Conservation (phyloP, 37 sponge, comb jelly and placozoan species). For the Tethya wilhelma region DNA sequence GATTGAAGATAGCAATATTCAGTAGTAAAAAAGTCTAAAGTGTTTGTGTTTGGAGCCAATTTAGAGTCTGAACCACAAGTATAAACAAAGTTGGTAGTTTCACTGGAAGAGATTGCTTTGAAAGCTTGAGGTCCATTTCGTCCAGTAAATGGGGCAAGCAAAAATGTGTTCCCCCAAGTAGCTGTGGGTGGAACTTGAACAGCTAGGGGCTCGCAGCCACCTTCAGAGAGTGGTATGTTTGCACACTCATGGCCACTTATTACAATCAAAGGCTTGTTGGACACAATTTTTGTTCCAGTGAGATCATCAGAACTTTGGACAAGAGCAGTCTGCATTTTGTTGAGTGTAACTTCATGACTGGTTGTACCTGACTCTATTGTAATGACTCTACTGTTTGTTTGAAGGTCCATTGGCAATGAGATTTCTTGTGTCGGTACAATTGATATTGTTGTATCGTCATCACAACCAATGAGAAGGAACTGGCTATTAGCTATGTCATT, state of each 20-base stretch:
- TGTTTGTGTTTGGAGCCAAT: neutral
- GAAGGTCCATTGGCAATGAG: neutral
- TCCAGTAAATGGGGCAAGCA: constrained; percentile 12
- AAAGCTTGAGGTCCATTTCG: constrained; percentile 1
- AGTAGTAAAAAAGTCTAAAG: neutral
- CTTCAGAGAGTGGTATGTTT: neutral
- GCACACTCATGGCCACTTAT: constrained; percentile 30
- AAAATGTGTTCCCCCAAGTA: constrained; percentile 16
- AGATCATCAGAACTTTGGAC: constrained; percentile 13
- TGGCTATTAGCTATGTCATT: constrained; percentile 1
- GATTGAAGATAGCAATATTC: constrained; percentile 4
- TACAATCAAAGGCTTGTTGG: constrained; percentile 15
- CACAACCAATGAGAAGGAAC: constrained; percentile 25
- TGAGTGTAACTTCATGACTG: neutral
- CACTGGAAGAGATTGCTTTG: constrained; percentile 6
- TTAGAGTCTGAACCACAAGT: neutral
- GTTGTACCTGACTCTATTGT: neutral
- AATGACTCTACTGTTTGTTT: neutral
- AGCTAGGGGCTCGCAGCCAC: constrained; percentile 13
- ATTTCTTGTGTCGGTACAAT: neutral
- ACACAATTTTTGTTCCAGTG: constrained; percentile 14
- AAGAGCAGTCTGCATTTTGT: constrained; percentile 8
- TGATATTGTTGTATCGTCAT: constrained; percentile 4
- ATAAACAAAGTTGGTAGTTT: neutral
- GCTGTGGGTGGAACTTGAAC: constrained; percentile 13